Conservation (phyloP, 1,140 invertebrate species). For the Zaprionus tsacasi region DNA sequence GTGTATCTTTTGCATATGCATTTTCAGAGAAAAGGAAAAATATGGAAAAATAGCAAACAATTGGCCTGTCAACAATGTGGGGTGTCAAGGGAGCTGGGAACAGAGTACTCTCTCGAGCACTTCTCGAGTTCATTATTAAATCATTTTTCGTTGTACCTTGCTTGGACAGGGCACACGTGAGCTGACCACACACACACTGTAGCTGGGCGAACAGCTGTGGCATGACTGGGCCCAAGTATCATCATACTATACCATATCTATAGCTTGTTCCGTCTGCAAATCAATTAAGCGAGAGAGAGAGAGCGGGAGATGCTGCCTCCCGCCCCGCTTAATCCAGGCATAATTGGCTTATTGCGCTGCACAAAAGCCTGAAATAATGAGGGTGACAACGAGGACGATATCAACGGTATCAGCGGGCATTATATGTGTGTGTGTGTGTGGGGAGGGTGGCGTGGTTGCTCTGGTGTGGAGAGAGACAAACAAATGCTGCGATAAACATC, state of each 20-base stretch:
- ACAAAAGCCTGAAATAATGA: conserved; percentile 79
- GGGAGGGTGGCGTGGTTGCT: background rate
- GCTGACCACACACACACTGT: conserved; percentile 58
- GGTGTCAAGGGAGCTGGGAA: conserved; percentile 68
- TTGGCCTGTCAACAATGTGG: conserved; percentile 67
- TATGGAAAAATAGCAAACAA: conserved; percentile 63
- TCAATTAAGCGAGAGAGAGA: conserved; percentile 55
- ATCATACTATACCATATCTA: background rate
- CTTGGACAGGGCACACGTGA: conserved; percentile 66
- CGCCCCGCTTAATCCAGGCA: conserved; percentile 64
- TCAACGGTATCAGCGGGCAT: conserved; percentile 46
- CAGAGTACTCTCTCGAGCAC: conserved; percentile 2
- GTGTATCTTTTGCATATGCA: conserved; percentile 50
- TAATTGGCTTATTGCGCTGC: conserved; percentile 72
- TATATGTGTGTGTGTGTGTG: conserved; percentile 8
- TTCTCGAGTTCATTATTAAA: conserved; percentile 74
- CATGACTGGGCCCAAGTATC: background rate
- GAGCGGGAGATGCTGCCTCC: conserved; percentile 26
- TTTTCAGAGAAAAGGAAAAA: conserved; percentile 41
- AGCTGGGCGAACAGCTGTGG: conserved; percentile 50
- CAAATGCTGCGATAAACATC: conserved; percentile 73
- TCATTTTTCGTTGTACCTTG: conserved; percentile 48
- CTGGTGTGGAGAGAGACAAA: conserved; percentile 48
- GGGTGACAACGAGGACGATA: conserved; percentile 51
- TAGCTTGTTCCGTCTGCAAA: conserved; percentile 21